Percentiles rank a stretch among this genome's conserved stretches.
Conservation (phyloP, 2,113 vertebrate genomes). For the Neolamprologus ventralis region DNA sequence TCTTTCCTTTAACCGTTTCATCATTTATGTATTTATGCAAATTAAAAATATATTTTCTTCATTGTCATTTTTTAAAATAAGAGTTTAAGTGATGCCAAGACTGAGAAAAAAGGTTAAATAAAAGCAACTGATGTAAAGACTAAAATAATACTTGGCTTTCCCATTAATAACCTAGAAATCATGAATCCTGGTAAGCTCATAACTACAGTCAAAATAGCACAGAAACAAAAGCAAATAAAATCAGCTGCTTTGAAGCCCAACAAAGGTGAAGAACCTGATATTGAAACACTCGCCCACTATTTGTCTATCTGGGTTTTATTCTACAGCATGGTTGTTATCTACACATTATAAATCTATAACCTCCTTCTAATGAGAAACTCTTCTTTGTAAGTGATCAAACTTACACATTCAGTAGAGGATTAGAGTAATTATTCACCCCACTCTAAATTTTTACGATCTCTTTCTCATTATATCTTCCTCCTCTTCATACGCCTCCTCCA, state of each 20-base stretch:
- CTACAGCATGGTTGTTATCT: background rate
- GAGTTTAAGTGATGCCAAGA: background rate
- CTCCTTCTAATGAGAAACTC: background rate
- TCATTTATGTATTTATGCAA: background rate
- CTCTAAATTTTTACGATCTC: rapidly evolving
- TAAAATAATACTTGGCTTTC: background rate
- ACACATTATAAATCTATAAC: rapidly evolving
- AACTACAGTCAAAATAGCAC: background rate
- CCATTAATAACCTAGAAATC: background rate
- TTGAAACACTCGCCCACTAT: background rate
- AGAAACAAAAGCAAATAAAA: background rate
- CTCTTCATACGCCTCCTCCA: background rate
- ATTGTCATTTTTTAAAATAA: background rate
- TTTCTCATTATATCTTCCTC: background rate
- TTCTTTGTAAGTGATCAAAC: background rate
- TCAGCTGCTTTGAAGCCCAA: background rate
- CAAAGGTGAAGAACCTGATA: background rate
- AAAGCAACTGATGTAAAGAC: background rate
- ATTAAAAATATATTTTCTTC: background rate
- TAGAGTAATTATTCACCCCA: background rate
- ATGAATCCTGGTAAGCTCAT: background rate
- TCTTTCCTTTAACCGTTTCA: background rate
- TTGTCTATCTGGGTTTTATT: background rate
- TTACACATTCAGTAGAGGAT: background rate
- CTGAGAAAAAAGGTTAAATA: background rate